Evolutionary conservation across 2,113 vertebrate genomes (phyloP).

Genomic region (Ornithorhynchus anatinus): DNA sequence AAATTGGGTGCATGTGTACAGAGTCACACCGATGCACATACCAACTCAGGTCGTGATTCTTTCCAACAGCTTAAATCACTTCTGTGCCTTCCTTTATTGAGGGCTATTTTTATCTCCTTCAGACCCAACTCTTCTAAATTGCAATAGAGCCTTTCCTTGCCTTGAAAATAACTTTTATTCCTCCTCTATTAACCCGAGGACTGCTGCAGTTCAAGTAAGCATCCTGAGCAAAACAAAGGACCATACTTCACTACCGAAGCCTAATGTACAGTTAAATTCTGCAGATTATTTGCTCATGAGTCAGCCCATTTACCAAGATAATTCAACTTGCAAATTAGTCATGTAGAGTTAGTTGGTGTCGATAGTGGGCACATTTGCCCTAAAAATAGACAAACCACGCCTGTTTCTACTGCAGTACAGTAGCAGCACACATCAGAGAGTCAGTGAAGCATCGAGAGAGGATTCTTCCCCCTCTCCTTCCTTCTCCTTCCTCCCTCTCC

Average conservation of each 20-base stretch:
- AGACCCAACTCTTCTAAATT: background rate
- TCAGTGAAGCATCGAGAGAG: conserved; percentile 9
- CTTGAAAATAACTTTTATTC: conserved; percentile 45
- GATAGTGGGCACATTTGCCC: conserved; percentile 40
- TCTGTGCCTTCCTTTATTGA: background rate
- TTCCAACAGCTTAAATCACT: background rate
- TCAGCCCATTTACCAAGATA: conserved; percentile 66
- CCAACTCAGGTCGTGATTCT: background rate
- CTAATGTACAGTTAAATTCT: conserved; percentile 62
- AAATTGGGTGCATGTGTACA: no score
- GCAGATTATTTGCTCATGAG: conserved; percentile 63
- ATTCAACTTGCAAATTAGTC: conserved; percentile 68
- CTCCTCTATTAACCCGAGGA: conserved; percentile 40
- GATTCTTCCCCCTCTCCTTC: conserved; percentile 4
- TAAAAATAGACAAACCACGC: conserved; percentile 42
- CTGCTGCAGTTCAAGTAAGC: conserved; percentile 38
- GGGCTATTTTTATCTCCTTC: conserved; percentile 10
- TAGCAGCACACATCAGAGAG: conserved; percentile 12
- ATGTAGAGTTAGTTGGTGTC: conserved; percentile 46
- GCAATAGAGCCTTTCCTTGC: background rate
- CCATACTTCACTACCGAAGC: conserved; percentile 54
- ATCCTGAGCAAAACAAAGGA: conserved; percentile 59
- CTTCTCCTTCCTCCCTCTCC: no score
- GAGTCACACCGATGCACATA: background rate
- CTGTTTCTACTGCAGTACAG: conserved; percentile 33